Percentiles rank a stretch among this genome's conserved stretches.
These are phyloP conservation scores for Vollenhovia emeryi DNA, from an alignment of 1,140 invertebrate genomes.

Conservation along the genomic window DNA sequence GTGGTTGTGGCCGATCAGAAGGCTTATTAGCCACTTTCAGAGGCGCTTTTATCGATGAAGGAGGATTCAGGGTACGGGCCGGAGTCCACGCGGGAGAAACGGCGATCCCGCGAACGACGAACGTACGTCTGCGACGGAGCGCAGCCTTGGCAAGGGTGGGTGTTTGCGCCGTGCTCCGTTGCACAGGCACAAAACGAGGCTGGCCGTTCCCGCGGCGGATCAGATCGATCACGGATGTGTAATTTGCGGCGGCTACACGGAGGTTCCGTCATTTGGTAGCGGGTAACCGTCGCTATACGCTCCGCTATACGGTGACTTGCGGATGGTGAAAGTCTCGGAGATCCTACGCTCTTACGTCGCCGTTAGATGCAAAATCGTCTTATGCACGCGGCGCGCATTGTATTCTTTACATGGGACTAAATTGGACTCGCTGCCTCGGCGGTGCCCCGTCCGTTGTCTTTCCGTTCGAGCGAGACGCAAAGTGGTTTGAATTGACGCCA, in stretches of 20 bases:
- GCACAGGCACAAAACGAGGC: conserved; percentile 44
- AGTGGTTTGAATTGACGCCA: conserved; percentile 14
- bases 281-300: neutral
- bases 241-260: conserved; percentile 37
- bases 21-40: too few relatives aligned
- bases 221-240: conserved; percentile 48
- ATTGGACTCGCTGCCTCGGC: neutral
- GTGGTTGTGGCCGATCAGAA: too few relatives aligned
- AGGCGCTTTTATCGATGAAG: too few relatives aligned
- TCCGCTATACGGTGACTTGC: conserved; percentile 26
- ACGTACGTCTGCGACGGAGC: neutral
- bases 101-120: neutral
- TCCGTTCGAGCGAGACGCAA: conserved; percentile 16
- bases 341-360: conserved; percentile 30
- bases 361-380: conserved; percentile 47
- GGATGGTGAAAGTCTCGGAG: conserved; percentile 43
- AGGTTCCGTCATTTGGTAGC: conserved; percentile 34
- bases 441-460: neutral
- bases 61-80: too few relatives aligned
- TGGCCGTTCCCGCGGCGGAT: conserved; percentile 6
- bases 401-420: conserved; percentile 32
- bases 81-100: neutral
- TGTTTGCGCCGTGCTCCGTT: conserved; percentile 36
- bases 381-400: conserved; percentile 37
- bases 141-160: conserved; percentile 37